phyloP scores from a whole-genome alignment of 2,888 invertebrate genomes.

The Onthophagus sagittarius region DNA sequence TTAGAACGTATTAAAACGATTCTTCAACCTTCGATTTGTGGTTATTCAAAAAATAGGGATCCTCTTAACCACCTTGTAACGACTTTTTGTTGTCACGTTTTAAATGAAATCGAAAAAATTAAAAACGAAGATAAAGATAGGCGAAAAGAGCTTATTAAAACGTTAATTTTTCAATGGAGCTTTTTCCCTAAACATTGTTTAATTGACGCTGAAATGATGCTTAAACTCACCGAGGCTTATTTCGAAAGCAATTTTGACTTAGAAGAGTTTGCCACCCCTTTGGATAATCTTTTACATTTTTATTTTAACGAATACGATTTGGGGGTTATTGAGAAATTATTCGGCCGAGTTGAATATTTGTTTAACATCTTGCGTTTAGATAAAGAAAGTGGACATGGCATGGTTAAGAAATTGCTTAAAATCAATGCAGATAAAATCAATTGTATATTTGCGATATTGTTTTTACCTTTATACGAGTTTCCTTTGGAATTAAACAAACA shows the following conservation, averaged over 20 bases:
- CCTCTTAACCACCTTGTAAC: neutral
- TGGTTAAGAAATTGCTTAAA: neutral
- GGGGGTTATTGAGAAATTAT: neutral
- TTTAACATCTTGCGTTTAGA: neutral
- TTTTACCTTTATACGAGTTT: neutral
- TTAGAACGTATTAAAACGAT: neutral
- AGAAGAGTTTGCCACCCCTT: neutral
- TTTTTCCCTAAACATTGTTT: neutral
- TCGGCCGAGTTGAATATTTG: neutral
- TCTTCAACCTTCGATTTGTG: neutral
- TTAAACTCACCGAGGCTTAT: neutral
- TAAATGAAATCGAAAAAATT: neutral
- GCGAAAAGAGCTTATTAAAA: neutral
- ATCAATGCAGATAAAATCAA: neutral
- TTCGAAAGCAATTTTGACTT: neutral
- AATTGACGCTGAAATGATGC: neutral
- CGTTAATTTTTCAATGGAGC: neutral
- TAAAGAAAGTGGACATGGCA: neutral
- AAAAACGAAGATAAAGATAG: neutral
- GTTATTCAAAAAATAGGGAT: neutral
- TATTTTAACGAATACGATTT: neutral
- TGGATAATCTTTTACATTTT: neutral
- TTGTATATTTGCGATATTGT: neutral
- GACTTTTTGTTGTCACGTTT: neutral
- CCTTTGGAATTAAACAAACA: neutral